Evolutionary conservation across 2,888 invertebrate genomes (phyloP), one percentile per base, ranked within the genome.

Genomic region (Mystacides longicornis): DNA sequence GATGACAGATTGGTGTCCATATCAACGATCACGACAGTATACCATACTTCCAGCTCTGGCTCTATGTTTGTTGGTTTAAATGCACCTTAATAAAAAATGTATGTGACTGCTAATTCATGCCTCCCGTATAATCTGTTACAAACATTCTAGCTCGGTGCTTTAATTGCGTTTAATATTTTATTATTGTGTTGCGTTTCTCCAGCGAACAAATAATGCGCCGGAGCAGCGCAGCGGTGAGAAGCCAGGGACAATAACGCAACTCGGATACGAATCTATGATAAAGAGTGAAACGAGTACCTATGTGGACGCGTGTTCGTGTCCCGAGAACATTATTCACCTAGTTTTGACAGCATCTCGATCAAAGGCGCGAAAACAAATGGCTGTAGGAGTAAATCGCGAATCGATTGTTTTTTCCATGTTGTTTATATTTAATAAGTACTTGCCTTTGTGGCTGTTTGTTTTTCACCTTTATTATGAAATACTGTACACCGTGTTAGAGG

Each of bases 341-440:
- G 37, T 37, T 37, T 37, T 37, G 37, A 37, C 37, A 37, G 37
- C 37, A 37, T 37, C 37, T 37, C 37, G 37, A 37, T 37, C 37
- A 37, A 37, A 37, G 37, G 37, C 14, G 37, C 14, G 37, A 37
- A 37, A 37, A 37, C 37, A 37, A 37, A 37, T 37, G 37, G 37
- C 37, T 37, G 16, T n/a, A n/a, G n/a, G 37, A 37, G 37, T 3
- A 37, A 37, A 37, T 14, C 37, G 37, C 37, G 37, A 37, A 37
- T 37, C 37, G 14, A 37, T 37, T 37, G 37, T 37, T 37, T 37
- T 37, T 37, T n/a, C n/a, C n/a, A n/a, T n/a, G n/a, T n/a, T n/a
- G n/a, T n/a, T n/a, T n/a, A n/a, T n/a, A n/a, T n/a, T n/a, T n/a
- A n/a, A n/a, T n/a, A n/a, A n/a, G n/a, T n/a, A 14, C 3, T 37